Evolutionary conservation across 2,113 vertebrate genomes (phyloP).

Genomic region (Brachionichthys hirsutus): DNA sequence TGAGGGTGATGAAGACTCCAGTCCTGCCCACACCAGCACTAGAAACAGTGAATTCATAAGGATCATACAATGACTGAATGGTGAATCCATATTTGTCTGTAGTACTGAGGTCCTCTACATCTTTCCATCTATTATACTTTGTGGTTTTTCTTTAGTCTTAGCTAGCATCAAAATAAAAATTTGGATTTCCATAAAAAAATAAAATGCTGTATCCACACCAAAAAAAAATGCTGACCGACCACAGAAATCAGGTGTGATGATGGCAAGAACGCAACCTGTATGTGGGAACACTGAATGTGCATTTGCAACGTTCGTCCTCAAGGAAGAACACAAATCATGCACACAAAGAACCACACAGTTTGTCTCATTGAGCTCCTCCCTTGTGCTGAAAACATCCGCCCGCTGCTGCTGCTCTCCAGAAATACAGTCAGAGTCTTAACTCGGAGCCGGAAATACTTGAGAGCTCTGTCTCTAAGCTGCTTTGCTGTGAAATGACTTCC

Average conservation of each 20-base stretch:
- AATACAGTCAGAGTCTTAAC: constrained; percentile 68
- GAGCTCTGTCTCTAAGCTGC: constrained; percentile 74
- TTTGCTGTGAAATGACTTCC: constrained; percentile 75
- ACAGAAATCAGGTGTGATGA: neutral
- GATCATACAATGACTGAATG: neutral
- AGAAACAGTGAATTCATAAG: constrained; percentile 15
- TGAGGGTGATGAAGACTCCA: constrained; percentile 95
- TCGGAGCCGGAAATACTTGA: constrained; percentile 69
- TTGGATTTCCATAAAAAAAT: too few species aligned
- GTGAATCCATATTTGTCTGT: neutral
- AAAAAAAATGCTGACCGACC: neutral
- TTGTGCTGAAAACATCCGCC: constrained; percentile 32
- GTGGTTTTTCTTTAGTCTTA: neutral
- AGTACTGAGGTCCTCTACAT: neutral
- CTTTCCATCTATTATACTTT: neutral
- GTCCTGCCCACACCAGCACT: constrained; percentile 96
- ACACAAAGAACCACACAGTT: constrained; percentile 38
- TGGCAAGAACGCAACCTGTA: constrained; percentile 27
- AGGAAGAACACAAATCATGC: constrained; percentile 24
- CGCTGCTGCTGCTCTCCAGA: constrained; percentile 55
- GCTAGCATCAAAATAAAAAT: too few species aligned
- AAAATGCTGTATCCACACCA: too few species aligned
- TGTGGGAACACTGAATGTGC: constrained; percentile 27
- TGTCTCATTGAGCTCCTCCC: constrained; percentile 53
- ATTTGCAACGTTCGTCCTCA: constrained; percentile 22